These are phyloP conservation scores for Cryptus viduatorius DNA, from an alignment of 2,888 invertebrate species.

Conservation along the genomic window DNA sequence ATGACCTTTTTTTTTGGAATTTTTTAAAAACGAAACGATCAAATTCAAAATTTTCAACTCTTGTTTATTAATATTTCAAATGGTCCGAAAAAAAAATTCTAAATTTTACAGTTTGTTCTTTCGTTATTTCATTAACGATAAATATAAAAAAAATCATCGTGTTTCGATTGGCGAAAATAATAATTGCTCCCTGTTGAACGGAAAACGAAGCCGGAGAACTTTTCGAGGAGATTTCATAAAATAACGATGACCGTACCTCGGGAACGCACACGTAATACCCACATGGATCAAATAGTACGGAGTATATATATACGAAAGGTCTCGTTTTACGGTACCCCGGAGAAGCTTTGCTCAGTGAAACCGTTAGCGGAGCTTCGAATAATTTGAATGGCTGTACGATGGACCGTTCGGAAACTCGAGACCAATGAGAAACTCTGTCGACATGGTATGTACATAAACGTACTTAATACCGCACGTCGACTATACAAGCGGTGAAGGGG, in stretches of 20 bases:
- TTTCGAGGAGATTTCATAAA: conserved; percentile 18
- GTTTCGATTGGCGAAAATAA: too few species aligned
- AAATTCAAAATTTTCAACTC: too few species aligned
- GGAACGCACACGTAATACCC: neutral
- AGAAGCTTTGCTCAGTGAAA: conserved; percentile 18
- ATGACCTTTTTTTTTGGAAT: too few species aligned
- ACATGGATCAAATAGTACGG: neutral
- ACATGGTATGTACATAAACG: neutral
- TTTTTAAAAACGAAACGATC: too few species aligned
- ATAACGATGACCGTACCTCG: conserved; percentile 13
- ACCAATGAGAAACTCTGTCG: conserved; percentile 20
- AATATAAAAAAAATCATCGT: too few species aligned
- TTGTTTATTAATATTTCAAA: too few species aligned
- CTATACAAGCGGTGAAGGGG: conserved; percentile 21
- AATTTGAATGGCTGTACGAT: conserved; percentile 25
- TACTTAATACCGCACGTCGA: neutral
- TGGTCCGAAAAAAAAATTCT: too few species aligned
- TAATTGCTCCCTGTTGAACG: too few species aligned
- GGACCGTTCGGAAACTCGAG: conserved; percentile 33
- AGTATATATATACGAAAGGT: neutral
- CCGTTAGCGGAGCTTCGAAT: conserved; percentile 21
- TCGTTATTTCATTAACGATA: too few species aligned
- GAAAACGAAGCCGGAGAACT: too few species aligned
- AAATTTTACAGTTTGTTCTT: too few species aligned
- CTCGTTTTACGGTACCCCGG: conserved; percentile 37